These are phyloP conservation scores for Pollenia labialis DNA, from an alignment of 2,888 invertebrate species.

Conservation along the genomic window DNA sequence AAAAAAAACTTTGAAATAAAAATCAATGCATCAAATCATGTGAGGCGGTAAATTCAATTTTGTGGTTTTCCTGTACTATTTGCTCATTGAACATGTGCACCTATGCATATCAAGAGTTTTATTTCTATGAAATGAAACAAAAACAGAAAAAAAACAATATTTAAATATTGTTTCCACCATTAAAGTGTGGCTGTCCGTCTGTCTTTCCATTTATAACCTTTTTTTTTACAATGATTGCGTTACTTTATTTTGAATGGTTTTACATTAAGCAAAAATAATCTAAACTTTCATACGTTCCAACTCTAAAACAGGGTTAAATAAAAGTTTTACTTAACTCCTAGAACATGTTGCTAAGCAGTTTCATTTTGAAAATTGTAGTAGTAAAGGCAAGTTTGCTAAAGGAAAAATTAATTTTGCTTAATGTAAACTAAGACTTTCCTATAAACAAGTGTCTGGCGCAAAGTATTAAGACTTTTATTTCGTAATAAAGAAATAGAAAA, in stretches of 20 bases:
- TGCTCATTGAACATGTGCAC: constrained; percentile 83
- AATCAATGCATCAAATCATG: constrained; percentile 78
- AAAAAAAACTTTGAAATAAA: not conserved
- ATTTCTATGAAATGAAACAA: constrained; percentile 30
- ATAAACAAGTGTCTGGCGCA: constrained; percentile 17
- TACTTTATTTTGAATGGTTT: constrained; percentile 7
- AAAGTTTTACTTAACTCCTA: too few relatives aligned
- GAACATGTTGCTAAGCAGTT: too few relatives aligned
- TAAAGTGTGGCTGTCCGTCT: constrained; percentile 45
- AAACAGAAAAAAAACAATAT: constrained; percentile 30
- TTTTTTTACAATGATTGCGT: not conserved
- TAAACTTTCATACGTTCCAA: too few relatives aligned
- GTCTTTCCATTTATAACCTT: constrained; percentile 12
- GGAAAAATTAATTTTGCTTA: too few relatives aligned
- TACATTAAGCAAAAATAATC: not conserved
- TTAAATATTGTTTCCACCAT: constrained; percentile 48
- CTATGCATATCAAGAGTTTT: constrained; percentile 82
- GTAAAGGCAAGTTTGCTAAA: too few relatives aligned
- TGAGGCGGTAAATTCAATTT: constrained; percentile 84
- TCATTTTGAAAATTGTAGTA: too few relatives aligned
- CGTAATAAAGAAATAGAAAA: constrained; percentile 40
- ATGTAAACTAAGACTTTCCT: not conserved
- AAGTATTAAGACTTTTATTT: constrained; percentile 40
- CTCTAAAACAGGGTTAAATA: too few relatives aligned
- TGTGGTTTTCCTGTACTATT: constrained; percentile 83